Evolutionary conservation across 1,140 invertebrate species (phyloP), one percentile per base, ranked within the genome.

Genomic region (Nasonia giraulti): DNA sequence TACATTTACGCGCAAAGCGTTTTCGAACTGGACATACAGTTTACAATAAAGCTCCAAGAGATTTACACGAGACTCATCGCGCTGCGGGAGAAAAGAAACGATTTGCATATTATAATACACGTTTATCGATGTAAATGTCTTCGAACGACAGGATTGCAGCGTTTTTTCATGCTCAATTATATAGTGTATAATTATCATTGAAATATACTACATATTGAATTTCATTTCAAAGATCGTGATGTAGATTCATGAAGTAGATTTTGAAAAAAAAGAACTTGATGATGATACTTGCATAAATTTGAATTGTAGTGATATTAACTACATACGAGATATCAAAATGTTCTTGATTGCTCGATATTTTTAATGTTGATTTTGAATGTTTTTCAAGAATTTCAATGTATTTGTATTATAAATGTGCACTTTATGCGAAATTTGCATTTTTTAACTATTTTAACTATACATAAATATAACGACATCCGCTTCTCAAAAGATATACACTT

Each of bases 341-440:
- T 62, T 62, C 55, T 62, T 62, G 55, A 62, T 62, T 62, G 4
- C 6, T 62, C 55, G 20, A 55, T 55, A 55, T 20, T 20, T 55
- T 55, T 1, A 47, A 47, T 12, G 44, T 47, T 47, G 44, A 50
- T 50, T 50, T 50, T 50, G 11, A 50, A 50, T 50, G 55, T 62
- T 62, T 62, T 62, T 62, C 20, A 62, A 62, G 55, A 62, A 62
- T 62, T 50, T n/a, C 55, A 62, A n/a, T 20, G 55, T 62, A 62
- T 62, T 62, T 62, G 55, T 73, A 33, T 33, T 37, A 8, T 73
- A 33, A 73, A 73, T 73, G 33, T 73, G 69, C 27, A 73, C 69
- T 37, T 73, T 27, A 73, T 27, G 4, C 17, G 7, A 33, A 73
- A 73, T 73, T 73, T 73, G 8, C 20, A 20, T 62, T 62, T 62